Percentiles rank a stretch among this genome's conserved stretches.
Conservation (phyloP, 1,140 invertebrate species). For the Manduca sexta region DNA sequence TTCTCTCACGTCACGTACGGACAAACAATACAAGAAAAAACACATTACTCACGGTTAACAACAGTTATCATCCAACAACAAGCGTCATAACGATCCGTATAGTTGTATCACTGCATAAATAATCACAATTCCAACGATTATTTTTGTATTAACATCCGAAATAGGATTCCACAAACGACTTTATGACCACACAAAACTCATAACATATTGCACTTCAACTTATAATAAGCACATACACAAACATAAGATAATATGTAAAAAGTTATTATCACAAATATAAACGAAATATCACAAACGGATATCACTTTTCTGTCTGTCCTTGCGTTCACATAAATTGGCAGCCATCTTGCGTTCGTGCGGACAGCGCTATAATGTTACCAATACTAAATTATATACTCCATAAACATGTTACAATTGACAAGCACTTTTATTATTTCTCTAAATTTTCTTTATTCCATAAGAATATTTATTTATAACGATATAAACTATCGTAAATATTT, state of each 20-base stretch:
- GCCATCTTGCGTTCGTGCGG: constrained; percentile 68
- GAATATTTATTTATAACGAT: too few relatives aligned
- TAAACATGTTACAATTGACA: not conserved
- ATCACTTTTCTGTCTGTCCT: constrained; percentile 65
- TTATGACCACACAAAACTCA: constrained; percentile 60
- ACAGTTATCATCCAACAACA: constrained; percentile 68
- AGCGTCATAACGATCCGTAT: constrained; percentile 55
- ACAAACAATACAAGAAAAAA: constrained; percentile 21
- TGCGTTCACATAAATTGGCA: constrained; percentile 69
- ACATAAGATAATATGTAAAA: constrained; percentile 44
- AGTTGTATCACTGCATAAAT: constrained; percentile 63
- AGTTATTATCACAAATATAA: constrained; percentile 58
- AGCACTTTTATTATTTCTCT: not conserved
- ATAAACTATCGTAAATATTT: too few relatives aligned
- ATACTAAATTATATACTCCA: constrained; percentile 2
- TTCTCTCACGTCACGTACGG: constrained; percentile 16
- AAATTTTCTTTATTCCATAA: too few relatives aligned
- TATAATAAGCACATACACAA: constrained; percentile 45
- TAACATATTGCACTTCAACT: constrained; percentile 60
- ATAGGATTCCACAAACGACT: constrained; percentile 61
- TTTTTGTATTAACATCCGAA: constrained; percentile 54
- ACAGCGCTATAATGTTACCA: constrained; percentile 44
- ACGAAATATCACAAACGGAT: constrained; percentile 56
- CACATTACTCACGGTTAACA: constrained; percentile 45
- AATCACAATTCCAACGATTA: constrained; percentile 68